phyloP scores from a whole-genome alignment of 2,113 vertebrate genomes.

The Neolamprologus longior region DNA sequence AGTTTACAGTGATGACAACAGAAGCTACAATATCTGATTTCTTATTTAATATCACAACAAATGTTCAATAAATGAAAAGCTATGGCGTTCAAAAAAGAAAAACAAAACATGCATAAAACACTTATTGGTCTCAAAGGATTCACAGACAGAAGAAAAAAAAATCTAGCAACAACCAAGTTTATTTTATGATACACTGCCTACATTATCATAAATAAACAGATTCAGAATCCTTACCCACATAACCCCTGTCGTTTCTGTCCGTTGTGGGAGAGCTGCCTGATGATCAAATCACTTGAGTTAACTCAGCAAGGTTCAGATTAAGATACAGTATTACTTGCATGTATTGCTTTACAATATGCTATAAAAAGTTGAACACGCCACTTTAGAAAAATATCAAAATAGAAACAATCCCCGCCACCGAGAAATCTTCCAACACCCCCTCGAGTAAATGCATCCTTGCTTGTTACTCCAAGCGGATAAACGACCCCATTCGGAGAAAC shows the following conservation, averaged over 20 bases:
- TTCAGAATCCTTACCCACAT: slow-evolving; percentile 66
- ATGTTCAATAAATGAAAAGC: background rate
- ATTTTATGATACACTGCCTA: slow-evolving; percentile 64
- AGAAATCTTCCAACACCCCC: background rate
- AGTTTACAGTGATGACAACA: background rate
- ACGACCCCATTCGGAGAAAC: background rate
- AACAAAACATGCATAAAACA: background rate
- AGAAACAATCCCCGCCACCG: slow-evolving; percentile 13
- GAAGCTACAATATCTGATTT: background rate
- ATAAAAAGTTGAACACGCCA: slow-evolving; percentile 42
- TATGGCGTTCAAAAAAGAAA: background rate
- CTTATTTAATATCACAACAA: background rate
- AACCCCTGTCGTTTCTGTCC: slow-evolving; percentile 46
- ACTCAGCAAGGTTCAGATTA: slow-evolving; percentile 28
- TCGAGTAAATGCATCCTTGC: background rate
- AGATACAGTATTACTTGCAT: slow-evolving; percentile 27
- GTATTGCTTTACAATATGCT: slow-evolving; percentile 44
- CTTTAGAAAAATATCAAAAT: slow-evolving; percentile 70
- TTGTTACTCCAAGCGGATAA: background rate
- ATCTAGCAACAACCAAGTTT: slow-evolving; percentile 45
- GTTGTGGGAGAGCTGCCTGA: slow-evolving; percentile 50
- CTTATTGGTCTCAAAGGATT: background rate
- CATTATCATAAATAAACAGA: slow-evolving; percentile 67
- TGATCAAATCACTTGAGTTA: slow-evolving; percentile 16
- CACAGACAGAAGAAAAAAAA: background rate